These are phyloP conservation scores for Phortica variegata DNA, from an alignment of 1,140 invertebrate species.

Conservation along the genomic window DNA sequence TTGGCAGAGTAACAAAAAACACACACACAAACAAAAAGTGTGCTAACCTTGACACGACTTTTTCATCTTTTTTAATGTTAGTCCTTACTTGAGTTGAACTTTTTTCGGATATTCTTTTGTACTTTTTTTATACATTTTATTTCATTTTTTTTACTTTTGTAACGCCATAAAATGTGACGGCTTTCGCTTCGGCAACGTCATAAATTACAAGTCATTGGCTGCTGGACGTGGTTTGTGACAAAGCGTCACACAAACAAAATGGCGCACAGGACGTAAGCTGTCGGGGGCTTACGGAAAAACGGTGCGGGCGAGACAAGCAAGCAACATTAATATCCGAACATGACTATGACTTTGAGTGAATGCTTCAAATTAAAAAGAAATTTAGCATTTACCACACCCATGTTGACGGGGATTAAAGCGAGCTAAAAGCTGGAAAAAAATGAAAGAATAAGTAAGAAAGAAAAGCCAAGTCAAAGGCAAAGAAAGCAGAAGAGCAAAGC, in stretches of 20 bases:
- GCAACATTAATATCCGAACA: conserved; percentile 45
- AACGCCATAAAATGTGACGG: conserved; percentile 31
- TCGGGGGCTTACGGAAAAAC: conserved; percentile 2
- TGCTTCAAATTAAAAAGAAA: conserved; percentile 56
- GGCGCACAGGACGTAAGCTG: conserved; percentile 9
- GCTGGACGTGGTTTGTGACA: background rate
- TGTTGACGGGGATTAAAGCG: conserved; percentile 34
- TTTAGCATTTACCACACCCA: conserved; percentile 45
- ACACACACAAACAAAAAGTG: too few species aligned
- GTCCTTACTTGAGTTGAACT: conserved; percentile 4
- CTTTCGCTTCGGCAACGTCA: conserved; percentile 32
- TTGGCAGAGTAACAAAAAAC: conserved; percentile 2
- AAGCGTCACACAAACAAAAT: conserved; percentile 12
- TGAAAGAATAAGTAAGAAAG: conserved; percentile 14
- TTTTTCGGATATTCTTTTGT: conserved; percentile 6
- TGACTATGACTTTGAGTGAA: conserved; percentile 56
- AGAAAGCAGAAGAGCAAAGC: conserved; percentile 14
- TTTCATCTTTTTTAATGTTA: conserved; percentile 1
- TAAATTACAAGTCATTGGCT: conserved; percentile 55
- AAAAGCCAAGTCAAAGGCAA: background rate
- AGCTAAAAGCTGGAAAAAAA: conserved; percentile 19
- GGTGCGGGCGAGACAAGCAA: background rate
- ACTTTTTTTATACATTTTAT: conserved; percentile 3
- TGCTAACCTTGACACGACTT: background rate
- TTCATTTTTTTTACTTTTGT: conserved; percentile 13